Evolutionary conservation across 2,888 invertebrate species (phyloP).

Genomic region (Cremastinae sp.): DNA sequence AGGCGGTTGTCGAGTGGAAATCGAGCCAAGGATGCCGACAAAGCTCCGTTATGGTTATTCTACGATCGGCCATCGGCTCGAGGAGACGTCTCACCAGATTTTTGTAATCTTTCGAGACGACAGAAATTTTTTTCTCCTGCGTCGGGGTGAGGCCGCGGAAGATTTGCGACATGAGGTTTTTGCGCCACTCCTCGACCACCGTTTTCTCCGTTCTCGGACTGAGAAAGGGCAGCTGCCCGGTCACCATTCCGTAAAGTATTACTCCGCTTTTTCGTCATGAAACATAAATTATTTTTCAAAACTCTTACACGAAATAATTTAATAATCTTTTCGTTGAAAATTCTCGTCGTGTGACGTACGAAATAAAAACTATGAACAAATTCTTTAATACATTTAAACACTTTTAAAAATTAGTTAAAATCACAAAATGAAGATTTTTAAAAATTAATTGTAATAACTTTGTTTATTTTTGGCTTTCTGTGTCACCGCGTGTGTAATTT

Average conservation of each 20-base stretch:
- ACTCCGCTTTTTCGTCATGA: conserved; percentile 85
- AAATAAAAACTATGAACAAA: too few species aligned
- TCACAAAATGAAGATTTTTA: too few species aligned
- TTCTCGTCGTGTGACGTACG: too few species aligned
- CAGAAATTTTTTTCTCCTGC: conserved; percentile 82
- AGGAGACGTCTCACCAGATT: conserved; percentile 82
- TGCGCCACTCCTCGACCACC: conserved; percentile 83
- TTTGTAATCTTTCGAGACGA: conserved; percentile 80
- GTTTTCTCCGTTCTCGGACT: conserved; percentile 77
- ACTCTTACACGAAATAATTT: too few species aligned
- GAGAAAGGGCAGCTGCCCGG: conserved; percentile 87
- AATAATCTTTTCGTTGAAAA: too few species aligned
- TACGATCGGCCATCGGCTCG: conserved; percentile 82
- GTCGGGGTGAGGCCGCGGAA: conserved; percentile 84
- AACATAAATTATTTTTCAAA: too few species aligned
- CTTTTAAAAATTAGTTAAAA: too few species aligned
- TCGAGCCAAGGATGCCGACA: conserved; percentile 84
- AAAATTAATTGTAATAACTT: too few species aligned
- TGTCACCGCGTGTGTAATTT: too few species aligned
- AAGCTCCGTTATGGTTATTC: conserved; percentile 84
- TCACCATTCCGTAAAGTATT: conserved; percentile 88
- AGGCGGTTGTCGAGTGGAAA: too few species aligned
- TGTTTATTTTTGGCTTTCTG: too few species aligned
- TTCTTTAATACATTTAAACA: too few species aligned
- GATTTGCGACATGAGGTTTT: conserved; percentile 85